Evolutionary conservation across 2,797 vertebrate species (phyloP), one percentile per base, ranked within the genome.

Genomic region (Chromobotia macracanthus): DNA sequence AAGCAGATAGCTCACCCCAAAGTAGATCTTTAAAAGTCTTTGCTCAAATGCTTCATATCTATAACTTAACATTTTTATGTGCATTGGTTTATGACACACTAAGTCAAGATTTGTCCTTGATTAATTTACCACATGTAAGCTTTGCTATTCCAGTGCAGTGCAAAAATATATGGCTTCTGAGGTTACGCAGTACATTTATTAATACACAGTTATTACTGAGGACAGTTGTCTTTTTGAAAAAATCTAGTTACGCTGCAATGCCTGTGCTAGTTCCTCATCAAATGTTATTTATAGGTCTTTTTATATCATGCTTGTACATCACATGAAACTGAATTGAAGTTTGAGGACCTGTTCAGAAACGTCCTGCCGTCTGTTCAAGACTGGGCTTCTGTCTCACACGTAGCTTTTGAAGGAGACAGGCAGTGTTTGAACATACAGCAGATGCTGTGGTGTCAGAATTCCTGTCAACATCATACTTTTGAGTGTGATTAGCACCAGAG

Each of bases 401-500:
- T 28, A 48, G n/a, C 67, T 63, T 72, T 61, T 72, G 28, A 35
- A 8, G 13, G 48, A 70, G 12, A 18, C 66, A 70, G 66, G 67
- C 50, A 41, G 67, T 25, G 1, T 71, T 2, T 75, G 71, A 82
- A 80, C 75, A 61, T 75, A 63, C 25, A 60, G 60, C 50, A 21
- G 48, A 64, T 0, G 16, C 74, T 71, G 65, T 48, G 77, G 77
- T 69, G 72, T 72, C 67, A 74, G 68, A 70, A 63, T 12, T 55
- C 56, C 51, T 84, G 71, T 80, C 75, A 72, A 38, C 72, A 56
- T 63, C 70, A 15, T 65, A 48, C 38, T 44, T 68, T 53, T 65
- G 38, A 77, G 58, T 64, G 84, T 76, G 72, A 76, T 85, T 79
- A 81, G 63, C 60, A 2, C n/a, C 60, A 61, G 5, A 72, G 35